These are phyloP conservation scores for Myiozetetes cayanensis DNA, from an alignment of 2,113 vertebrate species.

Conservation along the genomic window DNA sequence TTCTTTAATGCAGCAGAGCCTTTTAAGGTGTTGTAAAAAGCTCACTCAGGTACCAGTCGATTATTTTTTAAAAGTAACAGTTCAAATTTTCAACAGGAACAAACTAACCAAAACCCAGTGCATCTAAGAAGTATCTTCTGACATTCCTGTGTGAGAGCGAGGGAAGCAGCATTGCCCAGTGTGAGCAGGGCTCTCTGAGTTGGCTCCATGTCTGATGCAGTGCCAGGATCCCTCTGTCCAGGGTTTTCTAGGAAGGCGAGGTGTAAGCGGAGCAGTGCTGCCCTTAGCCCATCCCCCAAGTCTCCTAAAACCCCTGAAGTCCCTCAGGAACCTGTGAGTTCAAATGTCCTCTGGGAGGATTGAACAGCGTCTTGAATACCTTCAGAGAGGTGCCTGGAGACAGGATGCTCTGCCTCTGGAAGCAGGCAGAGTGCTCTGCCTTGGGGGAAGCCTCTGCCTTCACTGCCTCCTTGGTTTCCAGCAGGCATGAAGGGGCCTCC, in stretches of 20 bases:
- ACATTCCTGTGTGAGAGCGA: neutral
- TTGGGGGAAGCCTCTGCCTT: neutral
- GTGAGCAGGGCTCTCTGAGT: neutral
- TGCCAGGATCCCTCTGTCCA: neutral
- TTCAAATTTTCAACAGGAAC: neutral
- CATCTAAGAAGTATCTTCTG: neutral
- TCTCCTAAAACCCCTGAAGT: too few relatives aligned
- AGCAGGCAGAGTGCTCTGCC: neutral
- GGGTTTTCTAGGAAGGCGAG: neutral
- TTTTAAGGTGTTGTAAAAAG: neutral
- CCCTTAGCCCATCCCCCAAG: neutral
- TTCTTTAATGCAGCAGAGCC: neutral
- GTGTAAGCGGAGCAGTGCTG: neutral
- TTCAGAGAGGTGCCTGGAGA: neutral
- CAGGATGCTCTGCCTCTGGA: neutral
- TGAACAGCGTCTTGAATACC: neutral
- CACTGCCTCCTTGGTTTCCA: accelerated
- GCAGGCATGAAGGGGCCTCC: accelerated
- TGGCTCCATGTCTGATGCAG: accelerated
- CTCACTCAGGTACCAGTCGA: neutral
- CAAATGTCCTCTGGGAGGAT: neutral
- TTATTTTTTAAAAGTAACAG: neutral
- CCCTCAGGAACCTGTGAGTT: neutral
- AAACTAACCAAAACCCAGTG: neutral
- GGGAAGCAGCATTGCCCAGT: neutral